These are phyloP conservation scores for Reticulitermes lucifugus DNA, from an alignment of 2,888 invertebrate species.

Conservation along the genomic window DNA sequence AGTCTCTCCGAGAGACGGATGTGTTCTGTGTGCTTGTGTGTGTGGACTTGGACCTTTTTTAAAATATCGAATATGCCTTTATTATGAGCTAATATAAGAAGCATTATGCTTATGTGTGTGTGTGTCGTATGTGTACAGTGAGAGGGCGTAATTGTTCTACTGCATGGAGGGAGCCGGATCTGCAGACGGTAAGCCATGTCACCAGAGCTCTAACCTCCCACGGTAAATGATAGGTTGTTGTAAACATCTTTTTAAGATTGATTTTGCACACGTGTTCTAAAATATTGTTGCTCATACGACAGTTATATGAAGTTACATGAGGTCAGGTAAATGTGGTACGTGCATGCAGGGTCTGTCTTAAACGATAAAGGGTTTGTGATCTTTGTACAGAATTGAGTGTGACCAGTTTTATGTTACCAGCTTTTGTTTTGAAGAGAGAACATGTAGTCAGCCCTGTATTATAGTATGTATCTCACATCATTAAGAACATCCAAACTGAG, in stretches of 20 bases:
- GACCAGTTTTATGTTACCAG: too few species aligned
- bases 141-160: slow-evolving; percentile 24
- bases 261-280: not conserved
- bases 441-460: too few species aligned
- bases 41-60: not conserved
- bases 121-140: slow-evolving; percentile 20
- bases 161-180: slow-evolving; percentile 29
- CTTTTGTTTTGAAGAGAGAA: too few species aligned
- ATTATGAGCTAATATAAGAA: slow-evolving; percentile 12
- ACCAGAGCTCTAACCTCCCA: not conserved
- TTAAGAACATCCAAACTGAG: too few species aligned
- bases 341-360: too few species aligned
- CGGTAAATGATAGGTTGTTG: not conserved
- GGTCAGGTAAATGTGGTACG: too few species aligned
- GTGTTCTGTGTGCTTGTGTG: not conserved
- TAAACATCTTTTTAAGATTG: not conserved
- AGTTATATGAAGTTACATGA: not conserved
- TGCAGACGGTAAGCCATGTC: slow-evolving; percentile 1
- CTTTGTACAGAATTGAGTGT: too few species aligned
- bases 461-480: too few species aligned
- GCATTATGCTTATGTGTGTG: slow-evolving; percentile 13
- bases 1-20: not conserved
- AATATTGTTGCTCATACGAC: not conserved
- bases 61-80: not conserved
- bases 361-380: too few species aligned